These are phyloP conservation scores for Cyclophora albipunctata DNA, from an alignment of 2,888 invertebrate species.

Conservation along the genomic window DNA sequence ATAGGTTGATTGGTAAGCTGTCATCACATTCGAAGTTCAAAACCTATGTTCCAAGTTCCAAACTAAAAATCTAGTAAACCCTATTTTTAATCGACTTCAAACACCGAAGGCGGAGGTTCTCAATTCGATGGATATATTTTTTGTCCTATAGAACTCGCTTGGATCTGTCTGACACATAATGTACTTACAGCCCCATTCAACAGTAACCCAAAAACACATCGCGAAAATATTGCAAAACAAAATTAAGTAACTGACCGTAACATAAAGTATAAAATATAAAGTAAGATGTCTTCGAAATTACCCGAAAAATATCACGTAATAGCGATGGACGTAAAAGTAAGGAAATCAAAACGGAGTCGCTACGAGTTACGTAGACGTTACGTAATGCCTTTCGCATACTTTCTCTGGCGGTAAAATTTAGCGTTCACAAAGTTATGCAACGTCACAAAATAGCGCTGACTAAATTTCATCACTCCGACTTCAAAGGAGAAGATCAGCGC, in stretches of 20 bases:
- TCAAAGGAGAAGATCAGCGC: conserved; percentile 55
- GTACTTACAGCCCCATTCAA: too few species aligned
- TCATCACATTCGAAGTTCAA: too few species aligned
- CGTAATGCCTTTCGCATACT: conserved; percentile 74
- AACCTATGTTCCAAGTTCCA: too few species aligned
- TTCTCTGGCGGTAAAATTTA: conserved; percentile 75
- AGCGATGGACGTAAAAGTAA: conserved; percentile 65
- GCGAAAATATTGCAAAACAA: conserved; percentile 5
- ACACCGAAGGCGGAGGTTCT: too few species aligned
- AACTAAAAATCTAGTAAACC: too few species aligned
- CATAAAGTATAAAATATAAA: conserved; percentile 1
- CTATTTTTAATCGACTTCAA: too few species aligned
- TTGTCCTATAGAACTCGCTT: too few species aligned
- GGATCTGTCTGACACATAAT: too few species aligned
- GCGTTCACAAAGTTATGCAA: conserved; percentile 61
- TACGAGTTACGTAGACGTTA: conserved; percentile 66
- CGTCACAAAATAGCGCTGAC: conserved; percentile 67
- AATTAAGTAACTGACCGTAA: not conserved
- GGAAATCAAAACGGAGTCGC: conserved; percentile 71
- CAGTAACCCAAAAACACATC: not conserved
- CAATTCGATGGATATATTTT: too few species aligned
- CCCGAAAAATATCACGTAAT: conserved; percentile 60
- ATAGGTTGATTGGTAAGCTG: too few species aligned
- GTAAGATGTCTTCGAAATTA: conserved; percentile 43
- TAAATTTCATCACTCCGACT: conserved; percentile 70